A percentile compares a stretch with the other conserved stretches of the same genome.
Evolutionary conservation across 2,113 vertebrate species (phyloP).

Genomic region (Vulpes vulpes): DNA sequence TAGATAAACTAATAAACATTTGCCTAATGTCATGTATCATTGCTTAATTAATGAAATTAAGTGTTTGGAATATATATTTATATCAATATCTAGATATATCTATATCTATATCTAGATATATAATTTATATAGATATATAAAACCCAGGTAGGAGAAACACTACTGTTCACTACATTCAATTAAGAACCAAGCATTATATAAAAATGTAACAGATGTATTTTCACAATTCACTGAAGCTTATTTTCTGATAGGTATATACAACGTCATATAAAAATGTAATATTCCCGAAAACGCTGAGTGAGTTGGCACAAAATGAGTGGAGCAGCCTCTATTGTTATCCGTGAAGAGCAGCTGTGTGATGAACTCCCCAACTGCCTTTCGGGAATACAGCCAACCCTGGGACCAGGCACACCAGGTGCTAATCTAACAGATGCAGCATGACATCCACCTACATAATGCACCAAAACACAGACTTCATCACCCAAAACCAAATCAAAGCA

Average conservation of each 20-base stretch:
- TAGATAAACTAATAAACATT: slow-evolving; percentile 82
- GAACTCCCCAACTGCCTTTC: slow-evolving; percentile 65
- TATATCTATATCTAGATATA: background rate
- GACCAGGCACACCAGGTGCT: background rate
- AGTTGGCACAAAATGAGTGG: slow-evolving; percentile 61
- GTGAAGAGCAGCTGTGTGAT: slow-evolving; percentile 51
- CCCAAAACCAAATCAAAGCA: background rate
- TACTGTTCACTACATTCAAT: slow-evolving; percentile 73
- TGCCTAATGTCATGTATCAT: slow-evolving; percentile 70
- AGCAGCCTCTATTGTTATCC: slow-evolving; percentile 42
- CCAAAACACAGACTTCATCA: background rate
- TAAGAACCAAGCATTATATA: background rate
- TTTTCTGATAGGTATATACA: slow-evolving; percentile 2
- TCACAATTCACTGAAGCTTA: slow-evolving; percentile 50
- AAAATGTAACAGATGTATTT: slow-evolving; percentile 45
- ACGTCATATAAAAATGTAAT: slow-evolving; percentile 17
- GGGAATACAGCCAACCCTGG: slow-evolving; percentile 25
- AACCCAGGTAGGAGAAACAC: background rate
- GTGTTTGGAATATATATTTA: slow-evolving; percentile 63
- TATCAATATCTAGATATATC: background rate
- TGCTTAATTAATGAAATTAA: slow-evolving; percentile 84
- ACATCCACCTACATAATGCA: background rate
- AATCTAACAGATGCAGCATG: background rate
- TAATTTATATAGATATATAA: slow-evolving; percentile 15
- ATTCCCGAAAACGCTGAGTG: background rate